Evolutionary conservation across 1,140 invertebrate species (phyloP), one percentile per base, ranked within the genome.

Genomic region (Eriosoma lanigerum): DNA sequence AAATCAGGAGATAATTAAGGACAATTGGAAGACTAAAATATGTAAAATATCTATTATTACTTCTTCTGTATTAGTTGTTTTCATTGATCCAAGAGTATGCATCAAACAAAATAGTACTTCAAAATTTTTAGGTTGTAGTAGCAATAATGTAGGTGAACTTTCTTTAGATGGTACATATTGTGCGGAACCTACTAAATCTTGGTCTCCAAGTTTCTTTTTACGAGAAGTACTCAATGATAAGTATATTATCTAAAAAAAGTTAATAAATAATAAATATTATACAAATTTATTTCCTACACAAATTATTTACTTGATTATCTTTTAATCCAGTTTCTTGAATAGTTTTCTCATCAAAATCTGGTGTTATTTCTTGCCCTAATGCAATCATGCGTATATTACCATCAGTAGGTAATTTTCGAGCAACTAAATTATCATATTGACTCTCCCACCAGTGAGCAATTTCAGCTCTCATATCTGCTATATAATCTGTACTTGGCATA

Each of bases 301-400:
- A 58, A 73, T 60, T 38, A 80, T 44, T 82, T 84, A 89, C 88
- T 86, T 90, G 90, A 82, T 91, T 84, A 85, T 97, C 95, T 85
- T 97, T 97, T 84, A 97, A 95, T 44, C 94, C 94, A 87, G 96
- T 92, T 86, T 97, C 95, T 21, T 90, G 90, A 0, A 97, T 85
- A 0, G 92, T 93, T 83, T 96, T 94, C 84, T 97, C 95, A 85
- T 98, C 96, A 84, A 93, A 94, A 82, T 98, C 95, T n/a, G 93
- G 92, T 0, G 93, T 94, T 3, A 98, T 86, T 85, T 98, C 96
- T 85, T 97, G 95, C 0, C 96, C 96, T 85, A 96, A 93, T 0
- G 94, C 96, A 64, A 97, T 96, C 88, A 97, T 96, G 62, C 96
- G 86, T 38, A 97, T 91, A 0, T 93, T 93, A 0, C 93, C 94